Percentiles rank a stretch among this genome's conserved stretches.
Evolutionary conservation across 1,140 invertebrate species (phyloP).

Genomic region (Drosophila bocki): DNA sequence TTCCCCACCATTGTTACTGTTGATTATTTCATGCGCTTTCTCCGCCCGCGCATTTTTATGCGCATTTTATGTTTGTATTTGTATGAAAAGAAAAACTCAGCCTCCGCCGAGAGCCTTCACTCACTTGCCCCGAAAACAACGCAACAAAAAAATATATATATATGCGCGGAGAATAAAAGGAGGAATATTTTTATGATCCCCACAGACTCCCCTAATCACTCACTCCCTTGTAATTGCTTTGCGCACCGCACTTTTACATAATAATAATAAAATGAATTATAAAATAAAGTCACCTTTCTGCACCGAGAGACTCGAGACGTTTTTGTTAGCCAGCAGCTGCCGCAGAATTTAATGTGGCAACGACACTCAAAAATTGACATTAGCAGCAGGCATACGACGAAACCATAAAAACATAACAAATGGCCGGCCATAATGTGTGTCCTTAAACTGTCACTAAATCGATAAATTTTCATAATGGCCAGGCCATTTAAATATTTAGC

Average conservation of each 20-base stretch:
- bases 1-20: constrained; percentile 67
- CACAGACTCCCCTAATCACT: constrained; percentile 50
- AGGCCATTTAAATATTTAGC: constrained; percentile 82
- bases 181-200: constrained; percentile 54
- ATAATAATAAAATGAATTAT: constrained; percentile 83
- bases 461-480: constrained; percentile 83
- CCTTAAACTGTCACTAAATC: constrained; percentile 83
- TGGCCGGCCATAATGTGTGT: constrained; percentile 80
- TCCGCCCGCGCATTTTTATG: constrained; percentile 70
- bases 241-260: constrained; percentile 75
- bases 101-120: constrained; percentile 11
- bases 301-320: constrained; percentile 44
- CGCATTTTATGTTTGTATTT: constrained; percentile 82
- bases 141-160: constrained; percentile 7
- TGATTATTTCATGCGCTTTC: constrained; percentile 82
- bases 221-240: constrained; percentile 75
- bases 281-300: constrained; percentile 81
- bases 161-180: constrained; percentile 32
- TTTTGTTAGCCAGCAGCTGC: constrained; percentile 22
- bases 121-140: constrained; percentile 35
- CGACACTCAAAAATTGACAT: constrained; percentile 81
- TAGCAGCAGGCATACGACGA: constrained; percentile 76
- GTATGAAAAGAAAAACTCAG: constrained; percentile 57
- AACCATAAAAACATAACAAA: constrained; percentile 83
- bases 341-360: constrained; percentile 73